phyloP scores from a whole-genome alignment of 1,140 invertebrate genomes.

The Lepidostoma basale region DNA sequence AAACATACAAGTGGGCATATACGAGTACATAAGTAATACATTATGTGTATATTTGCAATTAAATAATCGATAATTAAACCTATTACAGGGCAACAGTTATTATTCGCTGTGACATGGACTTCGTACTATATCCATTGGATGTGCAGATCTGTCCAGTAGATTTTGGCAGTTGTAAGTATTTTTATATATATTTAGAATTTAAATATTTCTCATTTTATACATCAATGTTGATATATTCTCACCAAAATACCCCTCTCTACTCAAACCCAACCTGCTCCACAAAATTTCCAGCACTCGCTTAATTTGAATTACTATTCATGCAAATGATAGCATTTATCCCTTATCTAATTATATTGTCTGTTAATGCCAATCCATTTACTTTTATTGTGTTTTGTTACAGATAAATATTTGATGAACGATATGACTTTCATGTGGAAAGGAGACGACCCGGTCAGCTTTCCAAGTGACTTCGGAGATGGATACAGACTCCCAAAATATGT shows the following conservation, averaged over 20 bases:
- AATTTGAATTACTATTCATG: too few species aligned
- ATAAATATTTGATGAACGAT: conserved; percentile 64
- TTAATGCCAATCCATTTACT: too few species aligned
- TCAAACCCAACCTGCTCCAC: too few species aligned
- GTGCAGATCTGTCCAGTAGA: conserved; percentile 67
- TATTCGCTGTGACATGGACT: conserved; percentile 68
- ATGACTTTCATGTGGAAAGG: conserved; percentile 65
- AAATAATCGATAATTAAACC: not conserved
- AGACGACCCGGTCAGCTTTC: conserved; percentile 59
- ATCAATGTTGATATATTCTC: too few species aligned
- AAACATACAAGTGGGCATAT: not conserved
- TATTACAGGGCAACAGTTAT: conserved; percentile 65
- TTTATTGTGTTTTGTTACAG: too few species aligned
- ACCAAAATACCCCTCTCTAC: too few species aligned
- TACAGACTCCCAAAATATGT: conserved; percentile 67
- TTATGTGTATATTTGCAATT: not conserved
- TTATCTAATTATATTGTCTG: too few species aligned
- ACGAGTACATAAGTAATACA: not conserved
- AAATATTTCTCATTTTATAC: too few species aligned
- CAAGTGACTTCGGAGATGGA: conserved; percentile 59
- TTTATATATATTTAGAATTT: not conserved
- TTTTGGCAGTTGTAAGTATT: conserved; percentile 66
- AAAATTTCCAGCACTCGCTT: too few species aligned
- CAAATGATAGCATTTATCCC: too few species aligned
- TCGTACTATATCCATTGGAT: conserved; percentile 65